Evolutionary conservation across 2,888 invertebrate species (phyloP), one percentile per base, ranked within the genome.

Genomic region (Pogonocherus hispidulus): DNA sequence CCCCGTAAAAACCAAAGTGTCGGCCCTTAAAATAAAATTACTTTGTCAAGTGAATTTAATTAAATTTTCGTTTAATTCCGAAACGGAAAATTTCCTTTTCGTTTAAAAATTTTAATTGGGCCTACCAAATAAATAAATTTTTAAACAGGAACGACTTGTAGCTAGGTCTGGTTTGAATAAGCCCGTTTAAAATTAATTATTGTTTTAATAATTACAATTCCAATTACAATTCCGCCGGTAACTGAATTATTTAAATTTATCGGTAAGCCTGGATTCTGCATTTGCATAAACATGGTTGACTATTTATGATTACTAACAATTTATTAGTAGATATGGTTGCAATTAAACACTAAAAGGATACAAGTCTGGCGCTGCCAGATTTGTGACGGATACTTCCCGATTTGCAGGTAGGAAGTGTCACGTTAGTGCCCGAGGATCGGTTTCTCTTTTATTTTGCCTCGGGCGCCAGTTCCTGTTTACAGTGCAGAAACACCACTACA

Each of bases 71-170:
- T 56, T 56, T 35, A 47, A 35, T 60, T 60, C 9, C 49, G 35
- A 49, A 22, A 19, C 35, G 14, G 37, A 18, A 35, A 19, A 18
- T 35, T 37, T 11, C 27, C 46, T 16, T 59, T 59, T 27, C 23
- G 49, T 49, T 60, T 60, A 60, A 35, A 60, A 49, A 60, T 47
- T 60, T 49, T 60, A 60, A 60, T 60, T 60, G 49, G 18, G 60
- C 32, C 20, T 8, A n/a, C 32, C 20, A 55, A 55, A 56, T 23
- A 20, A 60, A 49, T 60, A 49, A 35, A 60, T 19, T 60, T 47
- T 35, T 27, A 47, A 60, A 47, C 20, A 47, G 11, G 47, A 16
- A 27, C 6, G 59, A 27, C n/a, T 54, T 35, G 16, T 35, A 54
- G 32, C 35, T 9, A 35, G 16, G 19, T 35, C 18, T 11, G 22